Conservation (phyloP, 2,113 vertebrate genomes). For the Monopterus albus region DNA sequence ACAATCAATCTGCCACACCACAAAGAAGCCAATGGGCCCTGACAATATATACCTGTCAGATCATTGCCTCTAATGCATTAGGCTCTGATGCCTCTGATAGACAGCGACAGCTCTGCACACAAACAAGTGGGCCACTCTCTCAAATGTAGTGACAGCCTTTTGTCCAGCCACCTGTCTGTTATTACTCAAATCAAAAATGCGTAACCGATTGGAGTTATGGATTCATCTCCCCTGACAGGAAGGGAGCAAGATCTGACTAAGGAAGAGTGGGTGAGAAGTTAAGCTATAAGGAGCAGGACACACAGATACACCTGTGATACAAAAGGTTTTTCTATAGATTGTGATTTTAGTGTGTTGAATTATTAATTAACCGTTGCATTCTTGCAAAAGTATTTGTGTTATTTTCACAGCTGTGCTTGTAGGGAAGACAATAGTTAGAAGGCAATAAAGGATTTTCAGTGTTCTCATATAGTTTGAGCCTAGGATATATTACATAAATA, state of each 20-base stretch:
- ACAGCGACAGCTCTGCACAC: conserved; percentile 48
- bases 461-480: conserved; percentile 43
- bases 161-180: conserved; percentile 52
- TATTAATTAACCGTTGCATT: neutral
- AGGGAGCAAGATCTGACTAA: neutral
- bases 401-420: neutral
- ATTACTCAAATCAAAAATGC: conserved; percentile 51
- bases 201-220: conserved; percentile 29
- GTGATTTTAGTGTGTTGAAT: neutral
- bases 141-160: conserved; percentile 48
- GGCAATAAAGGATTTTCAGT: conserved; percentile 26
- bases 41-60: conserved; percentile 78
- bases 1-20: conserved; percentile 71
- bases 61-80: conserved; percentile 69
- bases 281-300: neutral
- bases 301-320: neutral
- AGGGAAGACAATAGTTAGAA: conserved; percentile 2
- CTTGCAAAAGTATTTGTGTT: conserved; percentile 4
- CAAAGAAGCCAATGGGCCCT: conserved; percentile 76
- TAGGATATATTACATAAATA: conserved; percentile 66
- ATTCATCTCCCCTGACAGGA: conserved; percentile 10
- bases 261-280: neutral
- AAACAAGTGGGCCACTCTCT: conserved; percentile 9
- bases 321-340: neutral
- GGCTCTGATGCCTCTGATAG: conserved; percentile 61